Evolutionary conservation across 1,140 invertebrate species (phyloP), one percentile per base, ranked within the genome.

Genomic region (Trigoniulus corallinus): DNA sequence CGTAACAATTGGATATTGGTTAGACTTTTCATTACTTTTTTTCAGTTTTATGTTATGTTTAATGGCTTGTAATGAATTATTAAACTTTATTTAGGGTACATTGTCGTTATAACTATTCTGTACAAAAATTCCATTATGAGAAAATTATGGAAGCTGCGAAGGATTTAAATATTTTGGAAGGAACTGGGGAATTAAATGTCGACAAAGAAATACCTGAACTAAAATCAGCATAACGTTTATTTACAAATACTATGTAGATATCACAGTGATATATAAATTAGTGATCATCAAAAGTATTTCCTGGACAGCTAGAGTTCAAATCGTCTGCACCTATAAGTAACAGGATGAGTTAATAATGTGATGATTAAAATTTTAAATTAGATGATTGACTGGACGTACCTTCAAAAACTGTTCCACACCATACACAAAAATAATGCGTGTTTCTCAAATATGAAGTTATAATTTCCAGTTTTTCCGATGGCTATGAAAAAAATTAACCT

Each of bases 341-440:
- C n/a, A n/a, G 27, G n/a, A 53, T 18, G 13, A 54, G 24, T 40
- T 21, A 53, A 22, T 48, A 12, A 12, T 27, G n/a, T 12, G 7
- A 24, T 24, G 42, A 7, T 7, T 7, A 20, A 7, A 20, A 24
- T 44, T 44, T 4, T 18, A 21, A 44, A 44, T 10, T 7, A 7
- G 24, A 20, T 7, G 21, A 24, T 44, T 24, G 4, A 44, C 29
- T 13, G 25, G n/a, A 41, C 34, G 20, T 25, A 42, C 48, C 48
- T 43, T 78, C 67, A 61, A 74, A 83, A 39, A 69, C 71, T 12
- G 73, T 72, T 39, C 77, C 80, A 71, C 84, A 87, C 79, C 82
- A 86, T 41, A 84, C 73, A 60, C 84, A 87, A 62, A 84, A 86
- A 37, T 70, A 68, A 62, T 86, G 75, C n/a, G 70, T 74, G 2